Percentiles rank a stretch among this genome's conserved stretches.
phyloP scores from a whole-genome alignment of 2,113 vertebrate species.

The Pterocles burchelli region DNA sequence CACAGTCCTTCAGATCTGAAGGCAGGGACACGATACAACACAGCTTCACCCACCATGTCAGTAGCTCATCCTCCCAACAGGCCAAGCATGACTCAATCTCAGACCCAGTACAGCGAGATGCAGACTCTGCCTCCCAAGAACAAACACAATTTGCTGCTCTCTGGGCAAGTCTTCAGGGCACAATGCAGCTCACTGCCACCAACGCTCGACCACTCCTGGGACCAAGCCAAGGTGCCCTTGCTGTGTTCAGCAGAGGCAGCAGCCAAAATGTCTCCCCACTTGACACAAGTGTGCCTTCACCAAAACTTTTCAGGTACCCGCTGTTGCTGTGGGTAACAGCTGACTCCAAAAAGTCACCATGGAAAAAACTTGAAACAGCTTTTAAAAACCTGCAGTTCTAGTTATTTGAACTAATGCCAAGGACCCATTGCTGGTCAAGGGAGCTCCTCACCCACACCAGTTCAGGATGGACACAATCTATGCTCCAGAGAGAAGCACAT shows the following conservation, averaged over 20 bases:
- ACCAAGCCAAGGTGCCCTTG: not conserved
- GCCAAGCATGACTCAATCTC: accelerated
- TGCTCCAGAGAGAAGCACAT: not conserved
- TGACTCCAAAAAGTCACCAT: not conserved
- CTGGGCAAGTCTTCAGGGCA: not conserved
- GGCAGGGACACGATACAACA: not conserved
- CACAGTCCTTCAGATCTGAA: not conserved
- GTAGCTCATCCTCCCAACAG: accelerated
- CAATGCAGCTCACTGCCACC: not conserved
- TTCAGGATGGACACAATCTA: not conserved
- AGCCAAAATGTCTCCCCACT: not conserved
- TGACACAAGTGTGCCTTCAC: not conserved
- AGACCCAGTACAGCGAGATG: accelerated
- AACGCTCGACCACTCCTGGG: not conserved
- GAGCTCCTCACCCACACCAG: not conserved
- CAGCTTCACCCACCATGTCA: not conserved
- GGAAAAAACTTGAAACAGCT: not conserved
- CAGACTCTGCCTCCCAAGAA: not conserved
- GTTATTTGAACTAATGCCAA: not conserved
- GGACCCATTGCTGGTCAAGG: not conserved
- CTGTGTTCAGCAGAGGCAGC: not conserved
- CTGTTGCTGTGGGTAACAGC: not conserved
- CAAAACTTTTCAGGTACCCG: too few relatives aligned
- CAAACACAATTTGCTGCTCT: not conserved
- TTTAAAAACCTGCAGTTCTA: not conserved